These are phyloP conservation scores for Daktulosphaira vitifoliae DNA, from an alignment of 1,140 invertebrate species.

Conservation along the genomic window DNA sequence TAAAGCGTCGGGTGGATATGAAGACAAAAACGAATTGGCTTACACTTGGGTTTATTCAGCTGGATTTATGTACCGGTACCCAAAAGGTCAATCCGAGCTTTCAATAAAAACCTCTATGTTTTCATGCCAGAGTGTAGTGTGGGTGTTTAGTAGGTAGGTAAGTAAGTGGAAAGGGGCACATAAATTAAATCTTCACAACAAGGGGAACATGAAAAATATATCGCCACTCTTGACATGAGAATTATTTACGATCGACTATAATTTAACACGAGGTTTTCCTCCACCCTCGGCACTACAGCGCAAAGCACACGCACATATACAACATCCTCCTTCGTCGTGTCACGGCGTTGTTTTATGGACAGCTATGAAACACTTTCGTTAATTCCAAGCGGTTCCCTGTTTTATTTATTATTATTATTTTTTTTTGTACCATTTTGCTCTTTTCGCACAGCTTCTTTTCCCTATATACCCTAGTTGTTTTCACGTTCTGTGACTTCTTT, in stretches of 20 bases:
- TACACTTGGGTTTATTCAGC: too few relatives aligned
- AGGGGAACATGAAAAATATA: conserved; percentile 32
- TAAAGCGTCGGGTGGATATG: too few relatives aligned
- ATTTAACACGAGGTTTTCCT: conserved; percentile 11
- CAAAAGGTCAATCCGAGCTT: conserved; percentile 28
- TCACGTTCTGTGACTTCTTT: too few relatives aligned
- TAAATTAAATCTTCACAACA: conserved; percentile 30
- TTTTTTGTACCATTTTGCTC: too few relatives aligned
- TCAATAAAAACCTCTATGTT: conserved; percentile 28
- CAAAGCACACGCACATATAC: background rate
- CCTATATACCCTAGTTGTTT: too few relatives aligned
- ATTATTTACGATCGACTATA: conserved; percentile 32
- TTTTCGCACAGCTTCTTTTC: too few relatives aligned
- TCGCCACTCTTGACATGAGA: conserved; percentile 23
- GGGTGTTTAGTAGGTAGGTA: too few relatives aligned
- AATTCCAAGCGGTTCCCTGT: background rate
- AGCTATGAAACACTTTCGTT: conserved; percentile 33
- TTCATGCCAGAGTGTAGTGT: background rate
- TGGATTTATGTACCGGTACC: conserved; percentile 8
- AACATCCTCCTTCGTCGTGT: conserved; percentile 11
- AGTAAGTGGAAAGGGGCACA: too few relatives aligned
- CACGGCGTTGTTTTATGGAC: conserved; percentile 30
- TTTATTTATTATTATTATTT: too few relatives aligned
- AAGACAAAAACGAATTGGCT: background rate
- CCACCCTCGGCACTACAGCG: background rate